These are phyloP conservation scores for Gortyna flavago DNA, from an alignment of 2,888 invertebrate species.

Conservation along the genomic window DNA sequence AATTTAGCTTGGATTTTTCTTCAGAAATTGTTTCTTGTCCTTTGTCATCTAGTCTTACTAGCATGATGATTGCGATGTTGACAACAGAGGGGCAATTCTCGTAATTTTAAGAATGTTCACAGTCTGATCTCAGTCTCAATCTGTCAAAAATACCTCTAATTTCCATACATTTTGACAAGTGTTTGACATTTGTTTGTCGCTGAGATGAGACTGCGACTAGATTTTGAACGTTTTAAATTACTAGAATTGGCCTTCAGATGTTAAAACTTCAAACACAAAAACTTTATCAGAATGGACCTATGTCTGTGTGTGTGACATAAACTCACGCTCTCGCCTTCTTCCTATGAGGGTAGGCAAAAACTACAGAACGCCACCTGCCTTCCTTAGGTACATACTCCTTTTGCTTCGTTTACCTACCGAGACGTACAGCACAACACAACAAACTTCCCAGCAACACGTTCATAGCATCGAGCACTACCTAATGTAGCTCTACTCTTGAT, in stretches of 20 bases:
- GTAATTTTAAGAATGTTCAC: no score
- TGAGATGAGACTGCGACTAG: no score
- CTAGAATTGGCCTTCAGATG: no score
- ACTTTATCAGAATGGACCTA: not conserved
- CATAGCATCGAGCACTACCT: not conserved
- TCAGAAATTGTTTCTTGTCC: not conserved
- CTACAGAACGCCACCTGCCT: not conserved
- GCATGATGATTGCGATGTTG: not conserved
- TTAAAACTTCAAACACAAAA: not conserved
- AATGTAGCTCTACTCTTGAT: constrained; percentile 1
- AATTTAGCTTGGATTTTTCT: not conserved
- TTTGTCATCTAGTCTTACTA: not conserved
- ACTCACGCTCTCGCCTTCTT: not conserved
- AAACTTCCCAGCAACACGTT: not conserved
- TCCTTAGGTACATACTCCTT: not conserved
- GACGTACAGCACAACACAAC: no score
- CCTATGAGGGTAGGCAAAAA: not conserved
- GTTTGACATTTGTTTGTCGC: no score
- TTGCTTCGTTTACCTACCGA: not conserved
- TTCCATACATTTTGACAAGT: no score
- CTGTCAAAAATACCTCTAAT: no score
- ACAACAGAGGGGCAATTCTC: no score
- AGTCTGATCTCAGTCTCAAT: no score
- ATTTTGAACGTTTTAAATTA: no score
- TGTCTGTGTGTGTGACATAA: not conserved